Evolutionary conservation across 2,888 invertebrate species (phyloP), one percentile per base, ranked within the genome.

Genomic region (Drosophila nr. medialis): DNA sequence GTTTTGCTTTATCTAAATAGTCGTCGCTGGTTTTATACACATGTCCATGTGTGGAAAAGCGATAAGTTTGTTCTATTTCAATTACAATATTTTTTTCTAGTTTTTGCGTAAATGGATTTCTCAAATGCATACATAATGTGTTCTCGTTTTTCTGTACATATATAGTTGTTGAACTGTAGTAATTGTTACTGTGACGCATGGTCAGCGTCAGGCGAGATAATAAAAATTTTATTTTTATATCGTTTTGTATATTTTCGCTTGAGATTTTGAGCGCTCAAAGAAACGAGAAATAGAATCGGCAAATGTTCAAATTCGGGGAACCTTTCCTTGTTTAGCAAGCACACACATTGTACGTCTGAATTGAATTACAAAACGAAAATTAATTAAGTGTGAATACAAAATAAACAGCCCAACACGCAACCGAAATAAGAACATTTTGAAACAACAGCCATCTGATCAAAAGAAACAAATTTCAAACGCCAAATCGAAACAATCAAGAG

Each of bases 311-410:
- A 60, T 76, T 72, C 56, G 55, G 15, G 66, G 74, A 66, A 71
- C 34, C 27, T 49, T 49, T 60, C 21, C 18, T 29, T 60, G 50
- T 66, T 61, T 63, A 54, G 64, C 70, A 66, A 45, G 7, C 45
- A 64, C 61, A 66, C 42, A 40, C 58, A 78, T 74, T 74, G 56
- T 24, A 68, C 27, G 32, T 58, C 62, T 66, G 38, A 70, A 60
- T 72, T 64, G 62, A 75, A 64, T 75, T 74, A 86, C 70, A 80
- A 83, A 83, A 77, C 70, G 50, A 62, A 75, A 72, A 72, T 74
- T 69, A 84, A 84, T 89, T 84, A 79, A 78, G 79, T 72, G 73
- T 76, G 88, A 88, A 88, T 69, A 69, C 74, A 78, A 81, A 78
- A 73, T 72, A 81, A 71, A 59, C 81, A 86, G 81, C 49, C 65